Evolutionary conservation across 2,888 invertebrate genomes (phyloP).

Genomic region (Parapristionchus giblindavisi): DNA sequence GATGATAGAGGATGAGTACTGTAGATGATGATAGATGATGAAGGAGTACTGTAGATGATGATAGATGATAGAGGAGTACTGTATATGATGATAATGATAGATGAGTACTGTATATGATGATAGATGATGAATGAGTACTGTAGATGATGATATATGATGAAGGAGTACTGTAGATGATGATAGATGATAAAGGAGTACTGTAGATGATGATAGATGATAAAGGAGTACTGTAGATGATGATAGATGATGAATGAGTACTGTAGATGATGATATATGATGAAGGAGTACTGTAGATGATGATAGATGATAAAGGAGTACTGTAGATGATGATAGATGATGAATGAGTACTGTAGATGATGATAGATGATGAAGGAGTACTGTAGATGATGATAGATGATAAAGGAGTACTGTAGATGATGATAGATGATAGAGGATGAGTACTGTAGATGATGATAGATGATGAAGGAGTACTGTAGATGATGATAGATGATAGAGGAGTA

Average conservation of each 20-base stretch:
- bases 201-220: background rate
- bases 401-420: background rate
- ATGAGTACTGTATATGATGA: background rate
- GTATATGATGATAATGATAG: too few relatives aligned
- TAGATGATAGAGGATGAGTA: too few relatives aligned
- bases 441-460: background rate
- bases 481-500: background rate
- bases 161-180: background rate
- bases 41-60: too few relatives aligned
- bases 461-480: background rate
- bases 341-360: background rate
- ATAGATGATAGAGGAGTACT: background rate
- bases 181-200: background rate
- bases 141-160: background rate
- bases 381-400: background rate
- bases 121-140: background rate
- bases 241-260: slow-evolving; percentile 42
- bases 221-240: background rate
- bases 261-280: slow-evolving; percentile 49
- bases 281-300: slow-evolving; percentile 8
- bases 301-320: background rate
- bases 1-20: background rate
- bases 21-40: background rate
- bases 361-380: background rate
- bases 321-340: background rate